phyloP scores from a whole-genome alignment of 2,888 invertebrate genomes.

The Caenorhabditis sp. region DNA sequence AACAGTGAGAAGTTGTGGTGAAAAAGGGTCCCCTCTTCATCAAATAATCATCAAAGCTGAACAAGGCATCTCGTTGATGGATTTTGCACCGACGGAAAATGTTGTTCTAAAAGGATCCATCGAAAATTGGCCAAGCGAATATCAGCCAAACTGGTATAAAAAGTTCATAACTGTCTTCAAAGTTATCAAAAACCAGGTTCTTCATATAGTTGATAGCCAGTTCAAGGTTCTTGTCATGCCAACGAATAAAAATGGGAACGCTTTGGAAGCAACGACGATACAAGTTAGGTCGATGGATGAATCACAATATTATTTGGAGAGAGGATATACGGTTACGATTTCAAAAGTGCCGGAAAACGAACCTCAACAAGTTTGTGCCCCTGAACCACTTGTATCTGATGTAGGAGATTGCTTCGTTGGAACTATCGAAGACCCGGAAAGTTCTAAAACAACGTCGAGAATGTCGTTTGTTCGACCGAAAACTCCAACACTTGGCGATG shows the following conservation, averaged over 20 bases:
- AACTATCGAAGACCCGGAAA: neutral
- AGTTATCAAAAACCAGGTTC: neutral
- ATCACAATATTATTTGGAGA: neutral
- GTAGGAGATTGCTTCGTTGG: neutral
- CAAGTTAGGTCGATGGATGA: neutral
- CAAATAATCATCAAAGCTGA: constrained; percentile 29
- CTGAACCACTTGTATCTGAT: neutral
- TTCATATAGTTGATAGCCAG: neutral
- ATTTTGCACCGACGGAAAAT: neutral
- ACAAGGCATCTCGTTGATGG: constrained; percentile 15
- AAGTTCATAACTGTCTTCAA: neutral
- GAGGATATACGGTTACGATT: neutral
- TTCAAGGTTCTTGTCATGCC: neutral
- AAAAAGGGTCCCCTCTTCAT: constrained; percentile 16
- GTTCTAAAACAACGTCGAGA: neutral
- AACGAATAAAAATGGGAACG: neutral
- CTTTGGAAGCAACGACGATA: neutral
- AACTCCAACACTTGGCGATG: neutral
- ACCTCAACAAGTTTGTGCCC: neutral
- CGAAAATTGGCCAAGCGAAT: constrained; percentile 13
- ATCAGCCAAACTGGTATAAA: constrained; percentile 24
- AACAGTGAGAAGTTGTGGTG: constrained; percentile 9
- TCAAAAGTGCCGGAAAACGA: neutral
- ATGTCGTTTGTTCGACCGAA: neutral
- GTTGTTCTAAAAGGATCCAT: neutral